These are phyloP conservation scores for Spea multiplicata DNA, from an alignment of 2,113 vertebrate genomes.

Conservation along the genomic window DNA sequence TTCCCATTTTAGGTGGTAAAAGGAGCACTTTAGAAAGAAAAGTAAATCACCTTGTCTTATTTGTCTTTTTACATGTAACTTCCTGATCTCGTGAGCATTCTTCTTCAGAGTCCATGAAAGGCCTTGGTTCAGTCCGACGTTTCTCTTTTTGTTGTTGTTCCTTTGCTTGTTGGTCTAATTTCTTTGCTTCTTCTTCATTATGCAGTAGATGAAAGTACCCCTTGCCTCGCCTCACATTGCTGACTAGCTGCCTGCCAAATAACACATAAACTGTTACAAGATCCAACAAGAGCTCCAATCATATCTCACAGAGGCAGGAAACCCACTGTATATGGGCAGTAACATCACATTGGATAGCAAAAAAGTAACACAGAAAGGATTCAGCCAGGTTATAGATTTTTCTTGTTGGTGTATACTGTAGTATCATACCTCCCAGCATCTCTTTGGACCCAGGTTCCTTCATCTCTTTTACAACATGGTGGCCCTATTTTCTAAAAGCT, in stretches of 20 bases:
- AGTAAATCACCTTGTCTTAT: constrained; percentile 28
- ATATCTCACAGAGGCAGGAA: no score
- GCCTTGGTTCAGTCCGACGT: constrained; percentile 52
- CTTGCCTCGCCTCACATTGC: constrained; percentile 60
- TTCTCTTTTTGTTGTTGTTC: constrained; percentile 41
- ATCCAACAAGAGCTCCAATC: no score
- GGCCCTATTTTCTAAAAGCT: no score
- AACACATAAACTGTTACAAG: neutral
- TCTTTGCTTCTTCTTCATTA: constrained; percentile 59
- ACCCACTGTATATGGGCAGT: no score
- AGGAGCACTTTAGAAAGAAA: neutral
- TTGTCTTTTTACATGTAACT: neutral
- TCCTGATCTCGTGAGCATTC: constrained; percentile 43
- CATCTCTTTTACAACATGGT: no score
- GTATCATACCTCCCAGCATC: no score
- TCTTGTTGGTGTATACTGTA: no score
- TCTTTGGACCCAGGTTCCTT: no score
- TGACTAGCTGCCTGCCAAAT: constrained; percentile 62
- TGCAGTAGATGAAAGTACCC: constrained; percentile 62
- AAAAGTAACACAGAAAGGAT: no score
- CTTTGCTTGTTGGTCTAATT: constrained; percentile 40
- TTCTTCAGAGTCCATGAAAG: constrained; percentile 34
- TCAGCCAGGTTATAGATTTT: no score
- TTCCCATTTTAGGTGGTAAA: neutral
- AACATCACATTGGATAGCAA: no score